These are phyloP conservation scores for Marisa cornuarietis DNA, from an alignment of 1,140 invertebrate genomes.

Conservation along the genomic window DNA sequence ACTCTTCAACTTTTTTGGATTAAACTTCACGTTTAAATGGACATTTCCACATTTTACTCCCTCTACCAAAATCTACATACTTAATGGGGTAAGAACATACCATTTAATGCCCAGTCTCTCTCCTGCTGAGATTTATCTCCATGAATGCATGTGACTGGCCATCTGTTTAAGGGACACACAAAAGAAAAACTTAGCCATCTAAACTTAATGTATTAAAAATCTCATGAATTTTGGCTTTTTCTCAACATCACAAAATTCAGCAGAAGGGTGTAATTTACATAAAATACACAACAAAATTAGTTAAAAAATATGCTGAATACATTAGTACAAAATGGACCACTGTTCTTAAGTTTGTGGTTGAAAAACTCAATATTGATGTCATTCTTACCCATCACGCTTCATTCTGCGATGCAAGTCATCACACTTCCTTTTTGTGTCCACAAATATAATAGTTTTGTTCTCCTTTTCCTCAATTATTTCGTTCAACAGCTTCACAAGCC, in stretches of 20 bases:
- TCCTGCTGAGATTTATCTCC: conserved; percentile 98
- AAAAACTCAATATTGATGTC: not conserved
- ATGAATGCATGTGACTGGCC: conserved; percentile 95
- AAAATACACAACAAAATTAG: not conserved
- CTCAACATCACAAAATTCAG: no score
- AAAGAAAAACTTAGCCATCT: not conserved
- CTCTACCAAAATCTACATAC: no score
- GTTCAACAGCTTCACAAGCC: conserved; percentile 83
- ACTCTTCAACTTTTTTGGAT: no score
- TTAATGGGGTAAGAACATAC: conserved; percentile 69
- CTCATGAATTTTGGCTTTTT: not conserved
- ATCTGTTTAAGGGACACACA: conserved; percentile 64
- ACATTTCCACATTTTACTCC: no score
- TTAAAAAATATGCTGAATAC: not conserved
- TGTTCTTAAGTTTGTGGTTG: not conserved
- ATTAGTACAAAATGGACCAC: not conserved
- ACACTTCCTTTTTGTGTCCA: conserved; percentile 95
- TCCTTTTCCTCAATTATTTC: conserved; percentile 90
- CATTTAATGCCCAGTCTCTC: conserved; percentile 92
- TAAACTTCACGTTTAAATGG: no score
- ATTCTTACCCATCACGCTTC: conserved; percentile 81
- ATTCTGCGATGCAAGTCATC: conserved; percentile 94
- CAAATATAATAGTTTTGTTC: conserved; percentile 97
- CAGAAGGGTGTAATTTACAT: no score
- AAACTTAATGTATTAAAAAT: not conserved